phyloP scores from a whole-genome alignment of 2,888 invertebrate genomes.

The Timema podura region DNA sequence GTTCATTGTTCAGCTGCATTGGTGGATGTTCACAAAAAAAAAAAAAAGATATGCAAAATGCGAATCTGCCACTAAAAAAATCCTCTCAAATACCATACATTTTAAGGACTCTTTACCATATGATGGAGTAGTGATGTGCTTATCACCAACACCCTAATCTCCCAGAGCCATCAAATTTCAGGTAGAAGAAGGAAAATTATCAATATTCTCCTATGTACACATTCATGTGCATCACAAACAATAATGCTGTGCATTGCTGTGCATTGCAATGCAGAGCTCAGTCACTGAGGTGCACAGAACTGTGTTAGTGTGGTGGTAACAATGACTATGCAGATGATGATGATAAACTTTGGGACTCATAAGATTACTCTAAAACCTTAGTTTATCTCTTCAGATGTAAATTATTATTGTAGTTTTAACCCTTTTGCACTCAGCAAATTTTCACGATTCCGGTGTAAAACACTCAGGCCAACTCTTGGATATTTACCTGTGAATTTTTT shows the following conservation, averaged over 20 bases:
- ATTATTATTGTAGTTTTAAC: no score
- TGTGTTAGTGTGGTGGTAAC: neutral
- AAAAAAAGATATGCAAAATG: neutral
- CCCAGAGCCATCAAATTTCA: neutral
- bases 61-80: constrained; percentile 2
- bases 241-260: neutral
- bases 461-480: no score
- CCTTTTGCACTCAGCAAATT: no score
- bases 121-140: neutral
- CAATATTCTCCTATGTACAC: neutral
- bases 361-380: neutral
- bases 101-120: neutral
- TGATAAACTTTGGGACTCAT: neutral
- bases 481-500: no score
- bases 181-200: neutral
- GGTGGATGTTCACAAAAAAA: neutral
- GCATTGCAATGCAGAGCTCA: neutral
- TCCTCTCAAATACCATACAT: constrained; percentile 5
- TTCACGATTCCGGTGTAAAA: no score
- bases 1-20: neutral
- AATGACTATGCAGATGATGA: neutral
- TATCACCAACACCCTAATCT: neutral
- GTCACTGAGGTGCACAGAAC: constrained; percentile 1
- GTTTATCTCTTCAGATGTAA: no score
- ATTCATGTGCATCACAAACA: neutral